Evolutionary conservation across 2,797 vertebrate genomes (phyloP).

Genomic region (Diglossa cyanea): DNA sequence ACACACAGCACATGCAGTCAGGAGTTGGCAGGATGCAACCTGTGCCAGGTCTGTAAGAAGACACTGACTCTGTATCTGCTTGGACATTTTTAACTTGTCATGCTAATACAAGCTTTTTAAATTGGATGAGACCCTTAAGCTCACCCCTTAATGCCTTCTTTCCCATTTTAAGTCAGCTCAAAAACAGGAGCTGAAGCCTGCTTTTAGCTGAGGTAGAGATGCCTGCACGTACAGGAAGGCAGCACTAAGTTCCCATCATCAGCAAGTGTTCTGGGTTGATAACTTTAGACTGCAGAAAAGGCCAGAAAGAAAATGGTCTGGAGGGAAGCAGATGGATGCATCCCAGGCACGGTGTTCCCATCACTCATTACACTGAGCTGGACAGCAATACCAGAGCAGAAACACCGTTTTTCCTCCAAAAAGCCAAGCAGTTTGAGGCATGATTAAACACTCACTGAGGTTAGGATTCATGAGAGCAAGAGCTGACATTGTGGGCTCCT

Average conservation of each 20-base stretch:
- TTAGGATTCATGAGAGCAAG: neutral
- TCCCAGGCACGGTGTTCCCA: neutral
- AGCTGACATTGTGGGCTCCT: neutral
- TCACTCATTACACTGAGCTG: neutral
- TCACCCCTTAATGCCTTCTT: neutral
- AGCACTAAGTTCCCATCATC: neutral
- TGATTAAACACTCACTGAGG: neutral
- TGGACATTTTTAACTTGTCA: neutral
- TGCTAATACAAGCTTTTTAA: neutral
- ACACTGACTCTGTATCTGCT: neutral
- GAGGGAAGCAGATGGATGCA: neutral
- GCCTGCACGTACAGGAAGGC: neutral
- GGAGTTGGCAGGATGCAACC: neutral
- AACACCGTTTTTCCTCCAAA: neutral
- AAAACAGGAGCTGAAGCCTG: neutral
- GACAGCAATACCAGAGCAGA: neutral
- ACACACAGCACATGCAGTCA: fast-evolving
- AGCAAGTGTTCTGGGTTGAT: neutral
- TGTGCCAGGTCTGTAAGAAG: neutral
- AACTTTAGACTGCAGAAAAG: neutral
- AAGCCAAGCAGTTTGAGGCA: neutral
- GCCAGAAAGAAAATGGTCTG: neutral
- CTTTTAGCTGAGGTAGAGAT: neutral
- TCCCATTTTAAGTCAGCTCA: neutral
- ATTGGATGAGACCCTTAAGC: neutral